Conservation (phyloP, 37 sponge, comb jelly and placozoan genomes). For the Hexactinellida sp. region DNA sequence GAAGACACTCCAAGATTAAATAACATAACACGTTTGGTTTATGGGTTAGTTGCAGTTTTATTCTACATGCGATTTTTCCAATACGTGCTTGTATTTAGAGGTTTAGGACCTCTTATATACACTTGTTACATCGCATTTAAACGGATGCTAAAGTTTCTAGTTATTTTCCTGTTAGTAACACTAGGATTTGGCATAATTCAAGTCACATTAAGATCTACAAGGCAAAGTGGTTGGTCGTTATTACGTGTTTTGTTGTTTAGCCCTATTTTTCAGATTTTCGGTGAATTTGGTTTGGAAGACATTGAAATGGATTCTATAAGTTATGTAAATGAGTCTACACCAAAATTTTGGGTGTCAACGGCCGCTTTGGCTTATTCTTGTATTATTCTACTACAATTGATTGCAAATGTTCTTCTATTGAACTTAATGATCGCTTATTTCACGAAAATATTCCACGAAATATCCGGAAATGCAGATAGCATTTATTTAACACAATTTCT, state of each 20-base stretch:
- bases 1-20: neutral
- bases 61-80: slow-evolving; percentile 5
- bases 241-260: neutral
- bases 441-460: neutral
- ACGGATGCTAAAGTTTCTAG: slow-evolving; percentile 6
- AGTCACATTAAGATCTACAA: neutral
- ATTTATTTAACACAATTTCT: slow-evolving; percentile 1
- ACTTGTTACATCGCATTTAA: slow-evolving; percentile 12
- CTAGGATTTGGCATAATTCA: neutral
- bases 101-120: neutral
- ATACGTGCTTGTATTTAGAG: neutral
- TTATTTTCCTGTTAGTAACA: neutral
- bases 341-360: neutral
- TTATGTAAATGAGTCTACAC: neutral
- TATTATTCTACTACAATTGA: neutral
- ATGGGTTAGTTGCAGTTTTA: neutral
- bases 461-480: neutral
- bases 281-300: neutral
- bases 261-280: neutral
- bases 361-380: neutral
- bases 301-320: neutral
- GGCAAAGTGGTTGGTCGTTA: neutral
- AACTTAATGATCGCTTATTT: slow-evolving; percentile 5
- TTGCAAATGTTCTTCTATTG: neutral
- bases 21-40: neutral